Evolutionary conservation across 2,797 vertebrate genomes (phyloP).

Genomic region (Xiphorhynchus erythropygius): DNA sequence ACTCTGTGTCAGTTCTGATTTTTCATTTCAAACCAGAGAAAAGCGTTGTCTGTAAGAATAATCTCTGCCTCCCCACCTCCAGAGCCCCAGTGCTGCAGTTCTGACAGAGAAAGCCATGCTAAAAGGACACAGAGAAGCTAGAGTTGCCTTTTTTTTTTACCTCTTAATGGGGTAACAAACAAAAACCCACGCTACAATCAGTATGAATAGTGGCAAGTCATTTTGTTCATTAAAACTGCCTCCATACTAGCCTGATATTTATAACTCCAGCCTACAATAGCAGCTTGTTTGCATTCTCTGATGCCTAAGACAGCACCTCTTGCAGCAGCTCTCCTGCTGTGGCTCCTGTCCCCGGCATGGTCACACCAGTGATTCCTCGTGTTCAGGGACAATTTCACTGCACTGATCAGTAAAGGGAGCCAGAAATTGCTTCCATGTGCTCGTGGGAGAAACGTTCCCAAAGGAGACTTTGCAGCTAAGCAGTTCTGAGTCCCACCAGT

Average conservation of each 20-base stretch:
- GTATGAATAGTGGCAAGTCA: constrained; percentile 30
- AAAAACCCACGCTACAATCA: constrained; percentile 41
- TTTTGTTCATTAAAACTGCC: constrained; percentile 39
- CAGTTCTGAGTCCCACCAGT: not conserved
- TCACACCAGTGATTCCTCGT: not conserved
- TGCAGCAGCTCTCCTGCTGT: not conserved
- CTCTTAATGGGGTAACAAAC: constrained; percentile 50
- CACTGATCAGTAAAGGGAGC: not conserved
- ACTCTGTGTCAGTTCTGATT: not conserved
- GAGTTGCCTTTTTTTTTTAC: constrained; percentile 4
- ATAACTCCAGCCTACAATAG: constrained; percentile 29
- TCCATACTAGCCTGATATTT: constrained; percentile 47
- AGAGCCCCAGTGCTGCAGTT: not conserved
- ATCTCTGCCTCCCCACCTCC: not conserved
- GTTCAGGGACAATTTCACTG: not conserved
- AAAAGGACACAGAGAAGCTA: constrained; percentile 4
- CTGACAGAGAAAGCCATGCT: not conserved
- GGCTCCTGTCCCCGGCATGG: not conserved
- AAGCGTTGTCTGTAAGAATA: not conserved
- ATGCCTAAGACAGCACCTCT: constrained; percentile 8
- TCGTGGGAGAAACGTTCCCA: not conserved
- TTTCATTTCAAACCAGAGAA: not conserved
- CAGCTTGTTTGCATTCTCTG: constrained; percentile 34
- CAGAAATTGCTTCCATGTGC: fast-evolving
- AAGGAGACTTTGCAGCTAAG: not conserved